A percentile compares a stretch with the other conserved stretches of the same genome.
phyloP scores from a whole-genome alignment of 2,888 invertebrate species.

The Synanthedon andrenaeformis region DNA sequence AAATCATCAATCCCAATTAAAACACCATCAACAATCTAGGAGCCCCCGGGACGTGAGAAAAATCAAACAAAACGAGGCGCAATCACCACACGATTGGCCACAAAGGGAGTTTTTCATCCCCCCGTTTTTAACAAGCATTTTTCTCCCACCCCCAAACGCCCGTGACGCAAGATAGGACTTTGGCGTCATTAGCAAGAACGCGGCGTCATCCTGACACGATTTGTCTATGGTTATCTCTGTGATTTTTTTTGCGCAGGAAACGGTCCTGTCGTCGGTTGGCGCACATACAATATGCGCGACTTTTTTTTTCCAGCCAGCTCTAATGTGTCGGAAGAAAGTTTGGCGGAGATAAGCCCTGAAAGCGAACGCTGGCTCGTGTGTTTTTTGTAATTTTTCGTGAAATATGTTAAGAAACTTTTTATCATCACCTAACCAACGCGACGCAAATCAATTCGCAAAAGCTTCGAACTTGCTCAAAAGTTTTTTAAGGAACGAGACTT shows the following conservation, averaged over 20 bases:
- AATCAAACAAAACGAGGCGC: constrained; percentile 50
- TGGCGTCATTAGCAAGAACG: constrained; percentile 60
- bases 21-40: constrained; percentile 27
- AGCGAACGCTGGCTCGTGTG: constrained; percentile 35
- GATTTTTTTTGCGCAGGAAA: constrained; percentile 44
- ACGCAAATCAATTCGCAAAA: background rate
- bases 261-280: constrained; percentile 29
- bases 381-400: constrained; percentile 21
- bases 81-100: constrained; percentile 41
- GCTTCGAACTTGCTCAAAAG: no score
- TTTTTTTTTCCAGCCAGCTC: constrained; percentile 31
- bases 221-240: constrained; percentile 64
- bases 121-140: constrained; percentile 43
- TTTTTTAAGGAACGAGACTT: no score
- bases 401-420: background rate
- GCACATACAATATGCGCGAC: constrained; percentile 61
- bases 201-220: constrained; percentile 58
- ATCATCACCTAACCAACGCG: background rate
- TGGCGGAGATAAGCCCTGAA: constrained; percentile 49
- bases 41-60: constrained; percentile 49
- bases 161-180: constrained; percentile 48
- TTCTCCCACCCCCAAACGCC: constrained; percentile 28
- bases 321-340: constrained; percentile 63
- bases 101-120: constrained; percentile 37
- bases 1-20: constrained; percentile 66